Evolutionary conservation across 2,888 invertebrate genomes (phyloP), one percentile per base, ranked within the genome.

Genomic region (Polydesmus complanatus): DNA sequence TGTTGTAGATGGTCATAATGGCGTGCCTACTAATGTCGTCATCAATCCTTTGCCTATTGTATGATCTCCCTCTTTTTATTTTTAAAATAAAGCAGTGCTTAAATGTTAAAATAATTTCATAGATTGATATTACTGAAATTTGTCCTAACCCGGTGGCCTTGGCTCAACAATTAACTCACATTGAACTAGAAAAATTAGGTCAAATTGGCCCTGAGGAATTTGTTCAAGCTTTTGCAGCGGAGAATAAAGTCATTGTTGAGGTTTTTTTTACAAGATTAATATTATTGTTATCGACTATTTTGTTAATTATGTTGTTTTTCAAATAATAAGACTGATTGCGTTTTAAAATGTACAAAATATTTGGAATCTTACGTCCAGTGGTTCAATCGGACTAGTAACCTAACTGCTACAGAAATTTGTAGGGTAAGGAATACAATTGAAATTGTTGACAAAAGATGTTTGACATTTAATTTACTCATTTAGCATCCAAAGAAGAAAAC

Each of bases 121-220:
- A 81, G 79, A 78, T 80, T 62, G 88, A 88, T 70, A 82, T 90
- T 61, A 82, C 84, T 65, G 85, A 86, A 70, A 74, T 87, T 57
- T 88, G 88, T 71, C 80, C 84, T 47, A 86, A 85, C 68, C 58
- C 63, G 22, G 25, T 23, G 2, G 54, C 50, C 53, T 53, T 63
- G 26, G 93, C 95, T 0, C 90, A 93, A 73, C 95, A 96, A 75
- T 77, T 96, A 70, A 95, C 95, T 1, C 88, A 92, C 71, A 87
- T 96, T 64, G 96, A 96, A 74, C 76, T 95, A 70, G 92, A 96
- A 72, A 79, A 93, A 68, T 79, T 97, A 58, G 90, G 91, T 47
- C 92, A 91, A 76, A 94, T 97, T 68, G 96, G 95, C 0, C 92
- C 95, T 0, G 96, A 96, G 73, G 96, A 97, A 76, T 94, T 96